Evolutionary conservation across 2,797 vertebrate species (phyloP).

Genomic region (Botia kubotai): DNA sequence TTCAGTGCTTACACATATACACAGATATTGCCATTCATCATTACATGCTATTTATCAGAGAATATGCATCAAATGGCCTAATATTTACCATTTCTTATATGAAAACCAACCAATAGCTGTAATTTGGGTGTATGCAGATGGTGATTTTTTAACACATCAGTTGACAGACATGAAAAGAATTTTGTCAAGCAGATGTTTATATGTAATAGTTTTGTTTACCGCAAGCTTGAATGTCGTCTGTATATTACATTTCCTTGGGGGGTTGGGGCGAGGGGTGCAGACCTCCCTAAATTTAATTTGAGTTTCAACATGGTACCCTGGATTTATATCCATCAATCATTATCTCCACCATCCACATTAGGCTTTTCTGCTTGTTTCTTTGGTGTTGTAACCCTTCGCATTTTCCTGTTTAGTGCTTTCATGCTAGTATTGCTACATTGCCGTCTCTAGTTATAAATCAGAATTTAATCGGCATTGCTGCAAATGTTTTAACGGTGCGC

Average conservation of each 20-base stretch:
- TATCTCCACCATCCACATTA: neutral
- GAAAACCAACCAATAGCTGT: neutral
- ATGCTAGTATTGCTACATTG: neutral
- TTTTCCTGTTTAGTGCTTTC: conserved; percentile 16
- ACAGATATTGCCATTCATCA: conserved; percentile 24
- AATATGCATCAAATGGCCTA: neutral
- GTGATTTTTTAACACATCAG: neutral
- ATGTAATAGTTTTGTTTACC: neutral
- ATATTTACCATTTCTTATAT: conserved; percentile 16
- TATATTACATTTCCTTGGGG: conserved; percentile 12
- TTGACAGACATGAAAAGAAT: neutral
- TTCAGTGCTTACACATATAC: conserved; percentile 10
- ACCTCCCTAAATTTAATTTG: conserved; percentile 49
- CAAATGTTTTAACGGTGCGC: conserved; percentile 49
- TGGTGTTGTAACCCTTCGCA: neutral
- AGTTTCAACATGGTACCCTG: conserved; percentile 31
- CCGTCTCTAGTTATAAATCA: neutral
- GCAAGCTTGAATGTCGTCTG: neutral
- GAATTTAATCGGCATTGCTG: conserved; percentile 49
- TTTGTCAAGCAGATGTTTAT: neutral
- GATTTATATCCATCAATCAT: conserved; percentile 50
- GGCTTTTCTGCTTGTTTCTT: neutral
- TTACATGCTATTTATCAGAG: neutral
- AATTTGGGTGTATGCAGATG: neutral
- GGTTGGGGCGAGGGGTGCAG: conserved; percentile 13